Base-by-base conservation (phyloP, 2,888 invertebrate species). In the Anoncus sp. region DNA sequence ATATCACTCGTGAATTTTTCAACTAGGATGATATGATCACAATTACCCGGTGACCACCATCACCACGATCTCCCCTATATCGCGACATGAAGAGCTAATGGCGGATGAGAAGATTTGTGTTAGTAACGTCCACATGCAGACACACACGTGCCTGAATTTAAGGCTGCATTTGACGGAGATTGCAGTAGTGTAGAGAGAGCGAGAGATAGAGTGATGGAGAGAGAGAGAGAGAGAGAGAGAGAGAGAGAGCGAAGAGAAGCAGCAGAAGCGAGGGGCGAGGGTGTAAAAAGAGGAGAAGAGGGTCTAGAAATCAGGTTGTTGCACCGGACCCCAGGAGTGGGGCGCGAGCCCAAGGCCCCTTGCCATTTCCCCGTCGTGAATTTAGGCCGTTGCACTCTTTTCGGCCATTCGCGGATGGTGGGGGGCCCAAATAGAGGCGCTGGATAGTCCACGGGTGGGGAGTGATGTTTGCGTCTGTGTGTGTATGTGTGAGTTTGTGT, bases 231-330 rank as follows among this genome's bases (percentile, higher is more conserved):
- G 79, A 74, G 76, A n/a, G n/a, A n/a, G n/a, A n/a, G n/a, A n/a
- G n/a, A n/a, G n/a, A n/a, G 40, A 31, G 55, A 47, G 6, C 38
- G 40, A 49, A 40, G 62, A 45, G 65, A 59, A 63, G 59, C 45
- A 51, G 77, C 57, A 66, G 73, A 7, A 62, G 43, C 63, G 67
- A 53, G 65, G 70, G 71, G 74, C 77, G 83, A 82, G 81, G 81
- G 83, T 66, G 75, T 70, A 79, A 76, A 78, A 65, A 69, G 65
- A 79, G 80, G 81, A 79, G 81, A 81, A 79, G 88, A 85, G 86
- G 85, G 86, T 90, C 90, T 91, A 90, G 91, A 90, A 91, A 91
- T 91, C 91, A 91, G 91, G 90, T 90, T 90, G 90, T 89, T 90
- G 90, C 90, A 90, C 90, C 87, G 89, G 84, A 83, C 80, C 75